Evolutionary conservation across 2,888 invertebrate species (phyloP), one percentile per base, ranked within the genome.

Genomic region (Meta bourneti): DNA sequence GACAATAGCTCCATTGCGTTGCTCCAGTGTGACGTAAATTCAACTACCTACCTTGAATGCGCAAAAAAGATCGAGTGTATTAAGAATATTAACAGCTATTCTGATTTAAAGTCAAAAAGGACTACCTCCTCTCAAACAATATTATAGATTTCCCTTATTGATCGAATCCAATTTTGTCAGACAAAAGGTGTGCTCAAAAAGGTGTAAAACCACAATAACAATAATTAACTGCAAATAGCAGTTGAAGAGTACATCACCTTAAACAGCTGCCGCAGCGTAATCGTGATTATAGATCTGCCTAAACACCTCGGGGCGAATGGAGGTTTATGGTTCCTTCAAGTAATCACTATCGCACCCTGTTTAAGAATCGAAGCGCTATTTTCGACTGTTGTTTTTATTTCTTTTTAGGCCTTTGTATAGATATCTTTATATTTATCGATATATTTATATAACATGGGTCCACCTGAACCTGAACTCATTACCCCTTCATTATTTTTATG

Each of bases 181-280:
- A 52, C 82, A 82, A 72, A 82, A 72, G n/a, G 34, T 7, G 19
- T 20, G 49, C n/a, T n/a, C n/a, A n/a, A 82, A 72, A 82, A 72
- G n/a, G 34, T 7, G 19, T 20, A n/a, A 71, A 51, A 82, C n/a
- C 19, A 82, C 52, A 84, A 84, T 84, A 84, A 84, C 84, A 69
- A 34, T 84, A 75, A 84, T 84, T 72, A 75, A 75, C 52, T 34
- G 74, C 51, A 84, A 84, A 84, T 75, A 61, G 84, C 75, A 70
- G 61, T 84, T 84, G n/a, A 69, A 19, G 84, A 19, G 84, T 84
- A 84, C 75, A 75, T 54, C 84, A 84, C 84, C 84, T 34, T 51
- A 84, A 83, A 75, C 84, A 84, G 61, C 84, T 84, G 84, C 84
- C 74, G 1, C 74, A 7, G 34, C 54, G 51, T 75, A 9, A 19